A percentile compares a stretch with the other conserved stretches of the same genome.
phyloP scores from a whole-genome alignment of 2,113 vertebrate species.

The Halcyon senegalensis region DNA sequence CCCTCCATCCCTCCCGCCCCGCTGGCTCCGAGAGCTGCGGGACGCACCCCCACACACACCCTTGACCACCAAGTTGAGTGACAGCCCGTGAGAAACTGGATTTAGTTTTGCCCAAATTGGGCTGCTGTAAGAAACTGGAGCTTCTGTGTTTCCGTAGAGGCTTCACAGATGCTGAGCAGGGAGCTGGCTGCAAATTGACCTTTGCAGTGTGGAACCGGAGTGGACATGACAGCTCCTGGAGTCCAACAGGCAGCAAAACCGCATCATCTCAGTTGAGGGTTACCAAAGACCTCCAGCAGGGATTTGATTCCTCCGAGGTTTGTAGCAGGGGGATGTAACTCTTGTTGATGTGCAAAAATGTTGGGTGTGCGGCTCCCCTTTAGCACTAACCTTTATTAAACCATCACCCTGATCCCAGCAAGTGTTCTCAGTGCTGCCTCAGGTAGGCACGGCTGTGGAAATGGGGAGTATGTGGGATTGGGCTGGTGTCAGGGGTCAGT shows the following conservation, averaged over 20 bases:
- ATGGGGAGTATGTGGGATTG: fast-evolving
- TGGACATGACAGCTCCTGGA: not conserved
- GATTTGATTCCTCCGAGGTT: not conserved
- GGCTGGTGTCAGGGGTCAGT: not conserved
- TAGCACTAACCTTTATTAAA: not conserved
- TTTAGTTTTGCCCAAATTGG: not conserved
- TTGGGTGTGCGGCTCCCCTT: not conserved
- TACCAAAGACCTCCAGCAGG: not conserved
- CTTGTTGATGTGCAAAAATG: not conserved
- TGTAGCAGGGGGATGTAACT: not conserved
- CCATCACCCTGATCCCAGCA: not conserved
- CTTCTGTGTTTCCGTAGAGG: fast-evolving
- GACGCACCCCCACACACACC: not conserved
- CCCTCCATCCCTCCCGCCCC: not conserved
- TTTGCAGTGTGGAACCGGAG: not conserved
- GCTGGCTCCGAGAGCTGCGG: not conserved
- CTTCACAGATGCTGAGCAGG: not conserved
- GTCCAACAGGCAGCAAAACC: constrained; percentile 1
- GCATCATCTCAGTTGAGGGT: not conserved
- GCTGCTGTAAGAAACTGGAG: not conserved
- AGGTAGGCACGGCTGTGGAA: not conserved
- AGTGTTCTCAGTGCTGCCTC: not conserved
- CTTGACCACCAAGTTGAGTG: not conserved
- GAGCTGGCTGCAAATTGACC: not conserved
- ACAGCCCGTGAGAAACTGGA: not conserved